These are phyloP conservation scores for Tholera decimalis DNA, from an alignment of 2,888 invertebrate species.

Conservation along the genomic window DNA sequence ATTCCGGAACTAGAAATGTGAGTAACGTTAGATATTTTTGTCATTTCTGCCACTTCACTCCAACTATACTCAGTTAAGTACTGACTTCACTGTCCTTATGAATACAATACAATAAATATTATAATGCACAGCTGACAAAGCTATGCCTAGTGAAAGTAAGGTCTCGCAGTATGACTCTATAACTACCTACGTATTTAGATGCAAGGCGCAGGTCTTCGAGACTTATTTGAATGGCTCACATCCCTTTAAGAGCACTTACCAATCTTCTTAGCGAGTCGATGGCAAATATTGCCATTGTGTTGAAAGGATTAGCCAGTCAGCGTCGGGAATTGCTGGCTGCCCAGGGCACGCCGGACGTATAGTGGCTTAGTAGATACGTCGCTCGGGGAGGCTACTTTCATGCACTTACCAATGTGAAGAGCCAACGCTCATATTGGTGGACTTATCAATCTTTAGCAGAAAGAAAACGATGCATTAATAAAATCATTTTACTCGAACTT, in stretches of 20 bases:
- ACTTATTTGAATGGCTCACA: neutral
- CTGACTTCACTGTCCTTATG: neutral
- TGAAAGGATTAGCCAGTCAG: no score
- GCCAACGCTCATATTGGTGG: no score
- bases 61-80: neutral
- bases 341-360: no score
- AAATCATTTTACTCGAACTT: neutral
- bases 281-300: no score
- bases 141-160: slow-evolving; percentile 51
- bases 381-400: no score
- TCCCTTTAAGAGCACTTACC: no score
- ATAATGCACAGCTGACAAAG: slow-evolving; percentile 32
- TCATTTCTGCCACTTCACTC: neutral
- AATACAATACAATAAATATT: slow-evolving; percentile 28
- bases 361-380: no score
- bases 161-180: slow-evolving; percentile 32
- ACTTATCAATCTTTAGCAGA: no score
- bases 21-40: neutral
- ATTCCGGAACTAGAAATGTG: neutral
- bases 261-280: no score
- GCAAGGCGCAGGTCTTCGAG: neutral
- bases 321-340: no score
- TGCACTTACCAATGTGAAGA: no score
- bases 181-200: slow-evolving; percentile 6
- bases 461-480: neutral